These are phyloP conservation scores for Phalacrocorax brasilianus DNA, from an alignment of 2,113 vertebrate species.

Conservation along the genomic window DNA sequence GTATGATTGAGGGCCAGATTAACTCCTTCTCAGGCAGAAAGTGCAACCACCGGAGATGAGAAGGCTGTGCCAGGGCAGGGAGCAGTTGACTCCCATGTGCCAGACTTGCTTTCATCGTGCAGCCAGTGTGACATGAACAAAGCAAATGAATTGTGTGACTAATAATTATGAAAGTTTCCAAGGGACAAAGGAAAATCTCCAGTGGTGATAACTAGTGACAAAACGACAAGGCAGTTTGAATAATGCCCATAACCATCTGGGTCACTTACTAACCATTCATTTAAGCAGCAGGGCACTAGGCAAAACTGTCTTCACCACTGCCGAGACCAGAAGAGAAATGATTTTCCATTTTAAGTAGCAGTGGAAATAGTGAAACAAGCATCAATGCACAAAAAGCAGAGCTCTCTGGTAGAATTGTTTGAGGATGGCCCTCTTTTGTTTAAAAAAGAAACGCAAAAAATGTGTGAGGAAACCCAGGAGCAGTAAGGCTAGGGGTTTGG, in stretches of 20 bases:
- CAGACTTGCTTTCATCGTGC: neutral
- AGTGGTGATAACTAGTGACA: neutral
- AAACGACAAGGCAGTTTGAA: neutral
- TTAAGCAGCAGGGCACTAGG: neutral
- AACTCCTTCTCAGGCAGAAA: neutral
- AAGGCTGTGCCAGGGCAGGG: neutral
- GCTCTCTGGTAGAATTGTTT: neutral
- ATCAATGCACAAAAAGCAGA: neutral
- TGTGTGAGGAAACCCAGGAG: neutral
- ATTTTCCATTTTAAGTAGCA: neutral
- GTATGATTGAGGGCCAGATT: neutral
- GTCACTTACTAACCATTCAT: neutral
- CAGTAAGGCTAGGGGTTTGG: neutral
- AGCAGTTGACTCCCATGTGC: neutral
- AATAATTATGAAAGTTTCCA: neutral
- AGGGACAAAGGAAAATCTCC: neutral
- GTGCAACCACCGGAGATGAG: neutral
- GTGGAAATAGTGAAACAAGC: neutral
- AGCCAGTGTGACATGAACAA: neutral
- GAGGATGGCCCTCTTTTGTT: neutral
- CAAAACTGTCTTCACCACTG: neutral
- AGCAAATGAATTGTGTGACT: neutral
- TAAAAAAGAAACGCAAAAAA: neutral
- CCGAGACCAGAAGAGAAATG: neutral
- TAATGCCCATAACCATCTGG: neutral